A percentile compares a stretch with the other conserved stretches of the same genome.
phyloP scores from a whole-genome alignment of 2,888 invertebrate species.

The Coelinius sp. region DNA sequence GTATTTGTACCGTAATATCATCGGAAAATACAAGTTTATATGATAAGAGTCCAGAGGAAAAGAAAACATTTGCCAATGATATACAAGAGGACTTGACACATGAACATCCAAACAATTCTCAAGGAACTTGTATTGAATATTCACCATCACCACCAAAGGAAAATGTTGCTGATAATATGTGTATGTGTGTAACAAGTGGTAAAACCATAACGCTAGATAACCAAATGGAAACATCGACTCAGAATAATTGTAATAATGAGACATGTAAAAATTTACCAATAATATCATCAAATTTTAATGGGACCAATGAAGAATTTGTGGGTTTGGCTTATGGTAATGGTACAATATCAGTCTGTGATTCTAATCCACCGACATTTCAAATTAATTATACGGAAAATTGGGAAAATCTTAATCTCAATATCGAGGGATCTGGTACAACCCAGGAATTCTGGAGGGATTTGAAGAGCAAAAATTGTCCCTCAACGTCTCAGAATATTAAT shows the following conservation, averaged over 20 bases:
- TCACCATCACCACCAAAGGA: background rate
- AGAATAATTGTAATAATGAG: slow-evolving; percentile 32
- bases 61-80: slow-evolving; percentile 64
- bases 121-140: background rate
- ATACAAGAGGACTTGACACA: slow-evolving; percentile 49
- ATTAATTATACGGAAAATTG: slow-evolving; percentile 68
- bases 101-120: background rate
- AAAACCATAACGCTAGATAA: slow-evolving; percentile 11
- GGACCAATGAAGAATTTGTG: slow-evolving; percentile 67
- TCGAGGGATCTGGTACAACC: slow-evolving; percentile 48
- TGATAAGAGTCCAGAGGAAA: slow-evolving; percentile 69
- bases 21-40: slow-evolving; percentile 78
- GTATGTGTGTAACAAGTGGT: background rate
- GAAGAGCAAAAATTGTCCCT: slow-evolving; percentile 65
- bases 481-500: slow-evolving; percentile 58
- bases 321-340: slow-evolving; percentile 67
- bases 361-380: slow-evolving; percentile 64
- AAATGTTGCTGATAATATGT: slow-evolving; percentile 11
- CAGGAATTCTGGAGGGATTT: slow-evolving; percentile 67
- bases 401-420: slow-evolving; percentile 67
- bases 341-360: slow-evolving; percentile 65
- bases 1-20: slow-evolving; percentile 76
- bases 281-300: slow-evolving; percentile 65
- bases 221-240: background rate
- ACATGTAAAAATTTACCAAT: slow-evolving; percentile 55